Conservation (phyloP, 1,140 invertebrate species). For the Megalonaias nervosa region DNA sequence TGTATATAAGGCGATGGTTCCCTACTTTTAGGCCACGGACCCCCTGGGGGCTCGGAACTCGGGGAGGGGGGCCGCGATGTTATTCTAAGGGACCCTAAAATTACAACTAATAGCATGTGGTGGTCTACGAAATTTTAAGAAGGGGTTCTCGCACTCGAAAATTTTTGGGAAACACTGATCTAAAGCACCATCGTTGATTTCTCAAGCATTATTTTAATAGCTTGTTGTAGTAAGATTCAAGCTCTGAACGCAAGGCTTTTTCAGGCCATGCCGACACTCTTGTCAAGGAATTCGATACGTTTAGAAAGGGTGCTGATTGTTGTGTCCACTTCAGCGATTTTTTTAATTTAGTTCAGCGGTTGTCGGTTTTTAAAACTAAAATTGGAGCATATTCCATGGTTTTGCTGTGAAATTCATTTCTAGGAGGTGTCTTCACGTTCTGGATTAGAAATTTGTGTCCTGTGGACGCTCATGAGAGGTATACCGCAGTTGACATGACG, state of each 20-base stretch:
- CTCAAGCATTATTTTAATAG: conserved; percentile 31
- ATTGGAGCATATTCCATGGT: background rate
- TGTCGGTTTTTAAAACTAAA: background rate
- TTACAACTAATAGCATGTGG: background rate
- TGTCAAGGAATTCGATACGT: conserved; percentile 1
- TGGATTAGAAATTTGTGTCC: too few species aligned
- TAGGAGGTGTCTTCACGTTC: too few species aligned
- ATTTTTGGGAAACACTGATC: too few species aligned
- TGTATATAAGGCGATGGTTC: background rate
- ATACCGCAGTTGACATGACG: background rate
- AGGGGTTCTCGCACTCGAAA: too few species aligned
- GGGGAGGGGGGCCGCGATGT: background rate
- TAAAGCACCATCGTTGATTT: background rate
- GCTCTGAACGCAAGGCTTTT: conserved; percentile 13
- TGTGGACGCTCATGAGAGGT: too few species aligned
- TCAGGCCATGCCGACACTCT: conserved; percentile 13
- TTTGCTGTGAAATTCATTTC: background rate
- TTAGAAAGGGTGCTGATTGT: conserved; percentile 19
- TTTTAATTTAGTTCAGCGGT: conserved; percentile 21
- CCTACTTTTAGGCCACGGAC: too few species aligned
- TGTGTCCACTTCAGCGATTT: conserved; percentile 24
- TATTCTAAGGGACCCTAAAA: conserved; percentile 6
- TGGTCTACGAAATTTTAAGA: too few species aligned
- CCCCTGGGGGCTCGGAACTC: too few species aligned
- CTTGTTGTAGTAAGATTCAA: conserved; percentile 25